Base-by-base conservation (phyloP, 2,888 invertebrate species). In the Megastigmus dorsalis region DNA sequence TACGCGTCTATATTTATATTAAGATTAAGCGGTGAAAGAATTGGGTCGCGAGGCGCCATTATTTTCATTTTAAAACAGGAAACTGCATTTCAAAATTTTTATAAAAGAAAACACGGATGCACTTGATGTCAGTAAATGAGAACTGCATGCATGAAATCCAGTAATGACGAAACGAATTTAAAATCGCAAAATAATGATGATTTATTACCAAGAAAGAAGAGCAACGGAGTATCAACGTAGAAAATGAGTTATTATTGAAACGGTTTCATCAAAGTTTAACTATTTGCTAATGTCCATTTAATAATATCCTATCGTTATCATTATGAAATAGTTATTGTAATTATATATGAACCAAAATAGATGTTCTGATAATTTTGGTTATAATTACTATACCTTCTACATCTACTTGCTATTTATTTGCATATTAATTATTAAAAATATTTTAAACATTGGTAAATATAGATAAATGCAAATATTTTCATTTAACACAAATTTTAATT, bases 141-240 rank as follows among this genome's bases (percentile, higher is more conserved):
- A 60, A 66, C 54, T 36, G n/a, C n/a, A n/a, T 41, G 13, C 20
- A 63, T 60, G 54, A 54, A 54, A 45, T 41, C 18, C 36, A 10
- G 54, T 60, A 63, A 66, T 72, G 67, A 57, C 52, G 63, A 75
- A 50, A 41, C 71, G 36, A 75, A 71, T 72, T 68, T 71, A 45
- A 75, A 72, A 71, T 62, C 28, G 52, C 52, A 15, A 63, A 71
- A 68, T 63, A 72, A 72, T 63, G 71, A 75, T 68, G 75, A 75
- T 75, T 68, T 72, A 75, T 72, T 43, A 38, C 48, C 30, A 7
- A 5, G 36, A 60, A 63, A 71, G 26, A 60, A 71, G 63, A 50
- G 63, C 43, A 28, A n/a, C 43, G 3, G 9, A 33, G 28, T 63
- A 65, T 54, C 59, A 50, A 28, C 63, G n/a, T 20, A 30, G 54